A percentile compares a stretch with the other conserved stretches of the same genome.
Evolutionary conservation across 2,797 vertebrate species (phyloP).

Genomic region (Taeniopygia guttata): DNA sequence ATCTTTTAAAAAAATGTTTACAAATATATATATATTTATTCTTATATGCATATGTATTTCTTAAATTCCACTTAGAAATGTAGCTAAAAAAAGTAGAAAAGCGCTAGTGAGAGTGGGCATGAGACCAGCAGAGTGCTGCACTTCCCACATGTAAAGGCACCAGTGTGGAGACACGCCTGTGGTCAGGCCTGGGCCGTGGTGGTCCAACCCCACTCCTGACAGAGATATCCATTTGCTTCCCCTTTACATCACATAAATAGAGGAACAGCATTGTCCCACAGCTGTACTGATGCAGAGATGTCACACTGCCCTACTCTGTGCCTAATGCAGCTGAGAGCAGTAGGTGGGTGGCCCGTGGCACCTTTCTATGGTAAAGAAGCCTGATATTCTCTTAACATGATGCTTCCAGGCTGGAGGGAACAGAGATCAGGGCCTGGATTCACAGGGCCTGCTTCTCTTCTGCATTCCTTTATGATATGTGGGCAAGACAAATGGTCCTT

Average conservation of each 20-base stretch:
- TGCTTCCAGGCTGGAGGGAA: not conserved
- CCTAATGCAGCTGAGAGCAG: not conserved
- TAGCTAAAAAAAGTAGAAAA: conserved; percentile 44
- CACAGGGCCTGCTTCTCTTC: not conserved
- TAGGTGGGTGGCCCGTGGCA: accelerated
- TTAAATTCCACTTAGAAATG: conserved; percentile 25
- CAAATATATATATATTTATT: conserved; percentile 32
- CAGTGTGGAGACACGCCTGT: not conserved
- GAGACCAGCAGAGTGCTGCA: not conserved
- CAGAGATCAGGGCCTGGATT: not conserved
- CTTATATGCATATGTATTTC: not conserved
- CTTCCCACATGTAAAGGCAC: conserved; percentile 32
- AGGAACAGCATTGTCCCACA: not conserved
- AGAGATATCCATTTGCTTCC: not conserved
- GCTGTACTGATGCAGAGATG: accelerated
- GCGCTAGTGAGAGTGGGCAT: not conserved
- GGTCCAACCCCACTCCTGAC: not conserved
- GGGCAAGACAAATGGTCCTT: not conserved
- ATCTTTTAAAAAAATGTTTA: not conserved
- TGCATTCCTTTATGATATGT: accelerated
- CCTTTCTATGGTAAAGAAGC: not conserved
- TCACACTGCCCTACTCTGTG: not conserved
- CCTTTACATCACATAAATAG: accelerated
- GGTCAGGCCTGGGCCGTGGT: not conserved
- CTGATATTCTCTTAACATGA: not conserved